Evolutionary conservation across 2,888 invertebrate genomes (phyloP).

Genomic region (Schizaphis graminum): DNA sequence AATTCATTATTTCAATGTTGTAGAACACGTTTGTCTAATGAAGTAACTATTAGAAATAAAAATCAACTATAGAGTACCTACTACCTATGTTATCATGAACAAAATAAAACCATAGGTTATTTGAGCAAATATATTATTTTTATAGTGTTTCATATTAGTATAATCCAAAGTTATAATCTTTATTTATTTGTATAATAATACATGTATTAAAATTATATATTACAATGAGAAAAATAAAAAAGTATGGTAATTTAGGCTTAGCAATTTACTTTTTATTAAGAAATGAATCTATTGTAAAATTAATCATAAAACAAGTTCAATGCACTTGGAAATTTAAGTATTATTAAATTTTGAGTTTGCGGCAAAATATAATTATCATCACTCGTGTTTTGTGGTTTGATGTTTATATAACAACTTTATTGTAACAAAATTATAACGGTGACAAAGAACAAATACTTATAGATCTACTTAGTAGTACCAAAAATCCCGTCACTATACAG

Average conservation of each 20-base stretch:
- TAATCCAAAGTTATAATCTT: background rate
- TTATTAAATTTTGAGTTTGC: background rate
- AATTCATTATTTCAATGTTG: background rate
- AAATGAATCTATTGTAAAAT: background rate
- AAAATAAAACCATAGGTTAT: background rate
- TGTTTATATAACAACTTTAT: background rate
- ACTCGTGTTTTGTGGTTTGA: background rate
- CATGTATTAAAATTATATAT: background rate
- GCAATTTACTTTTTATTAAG: background rate
- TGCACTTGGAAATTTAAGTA: background rate
- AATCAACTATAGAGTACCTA: background rate
- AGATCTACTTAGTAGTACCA: background rate
- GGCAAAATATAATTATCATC: background rate
- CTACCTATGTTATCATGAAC: background rate
- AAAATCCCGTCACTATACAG: background rate
- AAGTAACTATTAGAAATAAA: background rate
- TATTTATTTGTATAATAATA: background rate
- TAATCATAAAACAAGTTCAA: background rate
- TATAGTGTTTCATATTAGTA: background rate
- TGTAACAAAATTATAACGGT: background rate
- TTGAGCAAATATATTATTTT: background rate
- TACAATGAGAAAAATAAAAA: background rate
- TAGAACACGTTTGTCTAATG: conserved; percentile 6
- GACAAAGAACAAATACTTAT: conserved; percentile 5
- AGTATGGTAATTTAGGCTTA: no score